phyloP scores from a whole-genome alignment of 2,797 vertebrate genomes.

The Antrozous pallidus region DNA sequence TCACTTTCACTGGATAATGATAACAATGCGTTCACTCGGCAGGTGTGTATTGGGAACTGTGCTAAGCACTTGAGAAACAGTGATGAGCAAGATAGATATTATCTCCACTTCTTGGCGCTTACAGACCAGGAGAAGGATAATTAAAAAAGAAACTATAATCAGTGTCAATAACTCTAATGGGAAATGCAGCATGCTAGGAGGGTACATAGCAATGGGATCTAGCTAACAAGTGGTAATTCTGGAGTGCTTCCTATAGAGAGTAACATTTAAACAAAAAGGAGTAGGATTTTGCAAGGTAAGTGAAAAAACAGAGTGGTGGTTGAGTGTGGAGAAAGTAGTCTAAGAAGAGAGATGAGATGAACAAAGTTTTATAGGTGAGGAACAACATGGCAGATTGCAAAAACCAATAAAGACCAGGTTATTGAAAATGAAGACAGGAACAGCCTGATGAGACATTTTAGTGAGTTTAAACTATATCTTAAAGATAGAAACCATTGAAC shows the following conservation, averaged over 20 bases:
- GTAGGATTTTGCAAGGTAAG: not conserved
- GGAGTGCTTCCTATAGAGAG: not conserved
- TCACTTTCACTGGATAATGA: conserved; percentile 8
- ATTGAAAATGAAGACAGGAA: not conserved
- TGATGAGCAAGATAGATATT: not conserved
- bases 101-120: not conserved
- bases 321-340: not conserved
- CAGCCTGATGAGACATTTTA: not conserved
- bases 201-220: not conserved
- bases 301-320: not conserved
- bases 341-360: not conserved
- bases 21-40: not conserved
- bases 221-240: too few relatives aligned
- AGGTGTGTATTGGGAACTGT: not conserved
- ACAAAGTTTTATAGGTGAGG: not conserved
- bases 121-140: not conserved
- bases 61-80: not conserved
- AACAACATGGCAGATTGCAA: not conserved
- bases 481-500: not conserved
- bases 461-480: not conserved
- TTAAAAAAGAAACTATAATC: not conserved
- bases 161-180: not conserved
- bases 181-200: not conserved
- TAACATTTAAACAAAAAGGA: not conserved
- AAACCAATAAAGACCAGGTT: not conserved